Evolutionary conservation across 2,888 invertebrate genomes (phyloP).

Genomic region (Neoaliturus tenellus): DNA sequence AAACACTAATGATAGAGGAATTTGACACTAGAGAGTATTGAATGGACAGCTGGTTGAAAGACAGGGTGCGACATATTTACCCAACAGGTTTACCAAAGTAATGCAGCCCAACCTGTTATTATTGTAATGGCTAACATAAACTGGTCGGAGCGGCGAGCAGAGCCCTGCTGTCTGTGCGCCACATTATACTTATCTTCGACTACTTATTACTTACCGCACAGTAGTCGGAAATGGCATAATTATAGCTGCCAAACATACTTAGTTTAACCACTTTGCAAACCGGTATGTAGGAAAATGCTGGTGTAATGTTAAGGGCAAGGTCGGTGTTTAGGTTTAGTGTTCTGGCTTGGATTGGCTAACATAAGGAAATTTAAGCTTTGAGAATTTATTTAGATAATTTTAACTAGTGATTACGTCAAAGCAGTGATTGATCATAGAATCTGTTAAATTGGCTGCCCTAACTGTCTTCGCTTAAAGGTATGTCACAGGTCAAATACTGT

Average conservation of each 20-base stretch:
- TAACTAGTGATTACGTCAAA: too few relatives aligned
- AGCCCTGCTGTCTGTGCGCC: background rate
- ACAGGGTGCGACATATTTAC: constrained; percentile 25
- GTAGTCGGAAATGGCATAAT: background rate
- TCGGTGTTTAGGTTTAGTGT: too few relatives aligned
- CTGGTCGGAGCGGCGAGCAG: background rate
- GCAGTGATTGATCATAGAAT: too few relatives aligned
- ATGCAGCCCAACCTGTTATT: constrained; percentile 8
- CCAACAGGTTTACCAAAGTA: background rate
- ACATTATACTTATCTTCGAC: constrained; percentile 3
- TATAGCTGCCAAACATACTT: background rate
- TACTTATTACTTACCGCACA: background rate
- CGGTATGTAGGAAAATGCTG: background rate
- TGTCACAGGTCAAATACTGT: too few relatives aligned
- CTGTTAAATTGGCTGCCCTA: too few relatives aligned
- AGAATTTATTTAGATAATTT: too few relatives aligned
- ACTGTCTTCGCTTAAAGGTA: too few relatives aligned
- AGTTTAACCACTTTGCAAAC: background rate
- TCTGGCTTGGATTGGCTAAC: too few relatives aligned
- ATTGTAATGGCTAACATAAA: constrained; percentile 12
- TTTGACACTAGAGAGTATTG: too few relatives aligned
- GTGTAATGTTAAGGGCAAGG: too few relatives aligned
- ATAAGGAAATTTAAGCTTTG: too few relatives aligned
- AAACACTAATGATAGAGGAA: too few relatives aligned
- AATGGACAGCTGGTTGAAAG: background rate